Evolutionary conservation across 1,140 invertebrate genomes (phyloP), one percentile per base, ranked within the genome.

Genomic region (Protaetia brevitarsis): DNA sequence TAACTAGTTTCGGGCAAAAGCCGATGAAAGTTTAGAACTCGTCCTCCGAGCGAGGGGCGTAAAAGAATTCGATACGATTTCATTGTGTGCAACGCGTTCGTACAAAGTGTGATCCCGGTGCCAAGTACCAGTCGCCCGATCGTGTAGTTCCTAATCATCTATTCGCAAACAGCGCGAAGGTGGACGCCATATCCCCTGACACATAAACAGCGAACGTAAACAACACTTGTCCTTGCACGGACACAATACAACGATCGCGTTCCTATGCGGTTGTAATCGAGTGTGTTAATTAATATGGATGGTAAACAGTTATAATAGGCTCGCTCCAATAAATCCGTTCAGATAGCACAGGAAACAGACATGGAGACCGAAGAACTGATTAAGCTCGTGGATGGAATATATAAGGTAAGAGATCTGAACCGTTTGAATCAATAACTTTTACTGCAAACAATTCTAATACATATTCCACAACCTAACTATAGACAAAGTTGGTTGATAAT

Each of bases 351-450:
- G 36, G 16, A 27, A 36, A 10, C 56, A 30, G 73, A 68, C 68
- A 93, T 94, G 91, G 91, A 93, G 83, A 91, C 90, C 71, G 91
- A 93, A 80, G 91, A 94, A 82, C 87, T 94, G 71, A 93, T 90
- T 73, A 92, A 91, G 83, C 88, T 93, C 71, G 91, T 94, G 70
- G 91, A 94, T 82, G 90, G 90, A 73, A 92, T 93, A 74, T 93
- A 94, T 78, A 92, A 93, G 88, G 91, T 93, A 83, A 84, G 81
- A 75, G 16, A 51, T n/a, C n/a, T n/a, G n/a, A n/a, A n/a, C n/a
- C n/a, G n/a, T n/a, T n/a, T n/a, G n/a, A n/a, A n/a, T n/a, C n/a
- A n/a, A n/a, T n/a, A n/a, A n/a, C n/a, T n/a, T n/a, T n/a, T n/a
- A n/a, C n/a, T n/a, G n/a, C n/a, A n/a, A n/a, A n/a, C n/a, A n/a